Conservation (phyloP, 2,888 invertebrate genomes). For the Apotomis capreana region DNA sequence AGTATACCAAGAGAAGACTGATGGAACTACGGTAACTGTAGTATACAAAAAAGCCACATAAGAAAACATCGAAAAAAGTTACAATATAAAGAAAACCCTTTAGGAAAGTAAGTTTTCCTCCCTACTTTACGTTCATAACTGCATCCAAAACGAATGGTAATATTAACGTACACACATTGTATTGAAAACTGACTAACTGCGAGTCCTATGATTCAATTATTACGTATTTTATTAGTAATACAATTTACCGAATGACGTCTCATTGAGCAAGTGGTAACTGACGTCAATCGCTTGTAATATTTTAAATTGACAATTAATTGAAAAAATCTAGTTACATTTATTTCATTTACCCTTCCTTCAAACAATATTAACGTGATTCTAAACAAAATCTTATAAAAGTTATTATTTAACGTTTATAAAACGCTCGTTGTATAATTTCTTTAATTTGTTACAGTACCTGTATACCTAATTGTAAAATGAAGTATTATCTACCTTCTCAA, state of each 20-base stretch:
- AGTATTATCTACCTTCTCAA: conserved; percentile 8
- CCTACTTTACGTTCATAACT: neutral
- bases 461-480: neutral
- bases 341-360: conserved; percentile 10
- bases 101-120: neutral
- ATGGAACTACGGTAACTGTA: too few relatives aligned
- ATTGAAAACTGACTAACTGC: conserved; percentile 29
- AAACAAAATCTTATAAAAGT: too few relatives aligned
- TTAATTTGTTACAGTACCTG: neutral
- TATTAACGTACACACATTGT: conserved; percentile 9
- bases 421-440: conserved; percentile 19
- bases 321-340: conserved; percentile 12
- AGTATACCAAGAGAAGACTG: too few relatives aligned
- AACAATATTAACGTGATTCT: neutral
- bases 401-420: neutral
- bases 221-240: conserved; percentile 34
- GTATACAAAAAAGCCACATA: too few relatives aligned
- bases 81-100: neutral
- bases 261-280: conserved; percentile 36
- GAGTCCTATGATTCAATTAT: conserved; percentile 31
- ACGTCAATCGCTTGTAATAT: conserved; percentile 24
- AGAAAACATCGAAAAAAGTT: too few relatives aligned
- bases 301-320: conserved; percentile 20
- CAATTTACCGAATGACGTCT: conserved; percentile 28
- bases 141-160: conserved; percentile 34